phyloP scores from a whole-genome alignment of 2,888 invertebrate genomes.

The Acholoe squamosa region DNA sequence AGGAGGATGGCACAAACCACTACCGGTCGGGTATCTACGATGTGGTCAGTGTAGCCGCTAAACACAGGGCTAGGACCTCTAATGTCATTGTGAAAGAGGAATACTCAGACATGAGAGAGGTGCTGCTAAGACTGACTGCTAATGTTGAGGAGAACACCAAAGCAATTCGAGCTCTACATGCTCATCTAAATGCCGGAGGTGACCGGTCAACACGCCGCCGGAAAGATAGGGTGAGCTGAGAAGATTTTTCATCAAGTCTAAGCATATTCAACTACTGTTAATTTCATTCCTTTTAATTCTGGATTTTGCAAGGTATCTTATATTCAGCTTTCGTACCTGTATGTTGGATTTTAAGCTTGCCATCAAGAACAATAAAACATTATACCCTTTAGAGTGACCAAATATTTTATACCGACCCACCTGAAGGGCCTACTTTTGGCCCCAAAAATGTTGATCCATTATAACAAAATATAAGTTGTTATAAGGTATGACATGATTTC shows the following conservation, averaged over 20 bases:
- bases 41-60: not conserved
- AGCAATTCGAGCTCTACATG: not conserved
- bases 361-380: too few species aligned
- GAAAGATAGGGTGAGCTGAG: not conserved
- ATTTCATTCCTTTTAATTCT: too few species aligned
- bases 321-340: too few species aligned
- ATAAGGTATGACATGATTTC: not conserved
- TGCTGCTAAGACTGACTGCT: not conserved
- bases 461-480: too few species aligned
- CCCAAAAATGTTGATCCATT: too few species aligned
- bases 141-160: slow-evolving; percentile 11
- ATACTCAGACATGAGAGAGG: not conserved
- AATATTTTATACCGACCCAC: too few species aligned
- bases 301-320: too few species aligned
- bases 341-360: too few species aligned
- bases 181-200: not conserved
- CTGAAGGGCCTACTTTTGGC: too few species aligned
- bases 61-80: not conserved
- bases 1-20: slow-evolving; percentile 2
- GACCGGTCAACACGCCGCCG: not conserved
- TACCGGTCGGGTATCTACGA: slow-evolving; percentile 25
- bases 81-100: not conserved
- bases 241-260: too few species aligned
- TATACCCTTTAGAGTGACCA: too few species aligned
- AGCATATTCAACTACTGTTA: too few species aligned